These are phyloP conservation scores for Resseliella maxima DNA, from an alignment of 2,888 invertebrate genomes.

Conservation along the genomic window DNA sequence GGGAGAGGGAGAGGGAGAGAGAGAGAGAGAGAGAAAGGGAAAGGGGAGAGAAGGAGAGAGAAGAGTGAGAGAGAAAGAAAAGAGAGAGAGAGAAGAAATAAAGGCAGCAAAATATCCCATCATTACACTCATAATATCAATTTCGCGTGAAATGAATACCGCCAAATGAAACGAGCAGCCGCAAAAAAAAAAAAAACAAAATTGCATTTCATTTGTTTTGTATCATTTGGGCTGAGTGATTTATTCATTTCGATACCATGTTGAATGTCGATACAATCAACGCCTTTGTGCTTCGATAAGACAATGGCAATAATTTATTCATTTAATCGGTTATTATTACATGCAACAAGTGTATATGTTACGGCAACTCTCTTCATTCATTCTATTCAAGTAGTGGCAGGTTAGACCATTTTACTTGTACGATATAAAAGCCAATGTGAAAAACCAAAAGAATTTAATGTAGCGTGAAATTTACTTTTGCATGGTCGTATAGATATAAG, in stretches of 20 bases:
- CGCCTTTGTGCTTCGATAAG: conserved; percentile 3
- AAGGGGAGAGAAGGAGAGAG: background rate
- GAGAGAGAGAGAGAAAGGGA: background rate
- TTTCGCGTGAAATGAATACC: conserved; percentile 18
- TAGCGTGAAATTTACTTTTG: conserved; percentile 24
- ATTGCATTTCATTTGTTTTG: background rate
- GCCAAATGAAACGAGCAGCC: background rate
- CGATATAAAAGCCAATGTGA: background rate
- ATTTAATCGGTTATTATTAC: conserved; percentile 30
- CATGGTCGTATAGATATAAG: background rate
- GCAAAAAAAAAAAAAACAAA: background rate
- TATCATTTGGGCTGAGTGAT: background rate
- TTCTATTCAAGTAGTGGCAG: background rate
- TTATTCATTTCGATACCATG: background rate
- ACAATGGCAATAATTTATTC: conserved; percentile 46
- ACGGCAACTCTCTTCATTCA: background rate
- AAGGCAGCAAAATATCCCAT: background rate
- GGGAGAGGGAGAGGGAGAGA: too few relatives aligned
- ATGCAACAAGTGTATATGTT: conserved; percentile 49
- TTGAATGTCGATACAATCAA: conserved; percentile 18
- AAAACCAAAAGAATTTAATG: conserved; percentile 21
- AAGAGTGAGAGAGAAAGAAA: too few relatives aligned
- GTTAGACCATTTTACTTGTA: too few relatives aligned
- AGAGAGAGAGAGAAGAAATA: background rate
- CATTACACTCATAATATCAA: background rate